Base-by-base conservation (phyloP, 2,888 invertebrate species). In the Sminthurinus aureus region DNA sequence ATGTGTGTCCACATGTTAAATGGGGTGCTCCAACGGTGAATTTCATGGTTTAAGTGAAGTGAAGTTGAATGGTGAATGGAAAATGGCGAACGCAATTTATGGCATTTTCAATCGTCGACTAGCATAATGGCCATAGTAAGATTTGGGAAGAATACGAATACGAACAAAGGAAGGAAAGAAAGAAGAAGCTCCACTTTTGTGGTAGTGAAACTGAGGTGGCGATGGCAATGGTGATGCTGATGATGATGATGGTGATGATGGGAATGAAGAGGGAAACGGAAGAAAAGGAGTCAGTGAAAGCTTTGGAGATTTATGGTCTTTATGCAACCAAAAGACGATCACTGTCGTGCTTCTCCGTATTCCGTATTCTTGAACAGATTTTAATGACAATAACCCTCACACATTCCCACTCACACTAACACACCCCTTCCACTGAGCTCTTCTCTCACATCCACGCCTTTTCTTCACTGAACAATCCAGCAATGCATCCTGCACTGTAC, bases 301-400 rank as follows among this genome's bases (percentile, higher is more conserved):
- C 78, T 78, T 74, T 71, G 73, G 85, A 85, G 85, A 85, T 85
- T 85, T 85, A 84, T 84, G 81, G 81, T 77, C 78, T 85, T 84
- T 84, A 67, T 69, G 52, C 75, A 69, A 51, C 51, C 67, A 66
- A 71, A 79, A 79, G 83, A 77, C 85, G 82, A 84, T 85, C 84
- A 81, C 76, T 84, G 84, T 82, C 79, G 76, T 58, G 38, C 66
- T 82, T 82, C 66, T 76, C 50, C 38, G 6, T 38, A 4, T 6
- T 38, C 38, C 66, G 12, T 83, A 71, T 71, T 81, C 64, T 64
- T 82, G 82, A 83, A 80, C 81, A 84, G 79, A 83, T 85, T 85
- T 85, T 85, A 85, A 85, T 85, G 85, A 85, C 84, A 84, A 84
- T 85, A 81, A 78, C 74, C 66, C 73, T 75, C 24, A 20, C 74